phyloP scores from a whole-genome alignment of 2,797 vertebrate species.

The Oryzias dopingdopingensis region DNA sequence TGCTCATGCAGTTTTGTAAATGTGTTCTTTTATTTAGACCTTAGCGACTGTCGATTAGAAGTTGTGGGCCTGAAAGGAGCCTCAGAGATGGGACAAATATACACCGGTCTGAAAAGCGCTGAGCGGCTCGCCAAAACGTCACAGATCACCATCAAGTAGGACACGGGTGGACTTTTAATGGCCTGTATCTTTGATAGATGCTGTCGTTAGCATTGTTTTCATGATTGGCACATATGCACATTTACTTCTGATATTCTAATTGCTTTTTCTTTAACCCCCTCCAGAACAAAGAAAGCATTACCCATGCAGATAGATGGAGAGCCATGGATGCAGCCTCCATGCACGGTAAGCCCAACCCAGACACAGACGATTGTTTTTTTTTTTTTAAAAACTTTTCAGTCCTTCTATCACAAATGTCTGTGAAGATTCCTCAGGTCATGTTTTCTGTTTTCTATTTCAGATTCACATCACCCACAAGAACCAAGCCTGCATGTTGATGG shows the following conservation, averaged over 20 bases:
- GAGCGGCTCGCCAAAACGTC: constrained; percentile 91
- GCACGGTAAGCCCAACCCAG: constrained; percentile 80
- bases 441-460: constrained; percentile 63
- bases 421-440: neutral
- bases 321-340: constrained; percentile 95
- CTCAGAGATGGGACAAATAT: constrained; percentile 95
- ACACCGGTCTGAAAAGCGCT: constrained; percentile 89
- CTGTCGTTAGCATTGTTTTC: constrained; percentile 13
- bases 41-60: constrained; percentile 88
- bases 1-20: too few species aligned
- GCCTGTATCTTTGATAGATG: neutral
- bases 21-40: constrained; percentile 67
- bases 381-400: neutral
- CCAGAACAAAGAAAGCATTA: constrained; percentile 87
- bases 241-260: constrained; percentile 33
- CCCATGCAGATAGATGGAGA: constrained; percentile 97
- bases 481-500: constrained; percentile 89
- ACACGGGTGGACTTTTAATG: neutral
- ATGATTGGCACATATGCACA: constrained; percentile 10
- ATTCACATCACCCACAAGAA: constrained; percentile 93
- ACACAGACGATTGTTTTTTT: neutral
- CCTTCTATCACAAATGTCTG: constrained; percentile 2
- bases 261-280: constrained; percentile 3
- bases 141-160: constrained; percentile 87
- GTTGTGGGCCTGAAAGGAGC: constrained; percentile 90